Base-by-base conservation (phyloP, 2,888 invertebrate species). In the Eupithecia pulchellata region DNA sequence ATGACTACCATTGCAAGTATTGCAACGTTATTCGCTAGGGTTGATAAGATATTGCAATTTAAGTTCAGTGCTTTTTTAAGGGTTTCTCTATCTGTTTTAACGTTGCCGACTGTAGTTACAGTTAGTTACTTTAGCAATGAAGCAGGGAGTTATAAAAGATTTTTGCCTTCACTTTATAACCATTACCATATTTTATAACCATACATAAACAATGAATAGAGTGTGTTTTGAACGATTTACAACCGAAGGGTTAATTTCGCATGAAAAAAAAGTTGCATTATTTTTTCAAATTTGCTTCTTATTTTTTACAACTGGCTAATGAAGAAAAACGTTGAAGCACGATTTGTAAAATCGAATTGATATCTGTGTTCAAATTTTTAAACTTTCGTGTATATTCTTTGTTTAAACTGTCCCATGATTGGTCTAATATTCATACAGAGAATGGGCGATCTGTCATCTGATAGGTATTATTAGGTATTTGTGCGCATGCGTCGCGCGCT, bases 401-500 rank as follows among this genome's bases (percentile, higher is more conserved):
- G 13, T 52, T 60, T 29, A n/a, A n/a, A 17, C 11, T 34, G 32
- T 14, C n/a, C 2, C 34, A 27, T 20, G 55, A 60, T 60, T 61
- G 29, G 39, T 55, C 55, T 27, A n/a, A 70, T 70, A 62, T 69
- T 55, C 4, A 52, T 25, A 52, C 55, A 61, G 25, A 58, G 34
- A 11, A 29, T 42, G 66, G 60, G 63, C 66, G 64, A 62, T 68
- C 67, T 71, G 74, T 60, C 74, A 74, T 73, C 69, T 66, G 79
- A 78, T 82, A 84, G 83, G 85, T 83, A 81, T 81, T 79, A 78
- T 77, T 81, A 84, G 83, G 85, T 82, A 81, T 80, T 79, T 78
- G 78, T 84, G 88, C 87, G 86, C 83, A 87, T 87, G 88, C 84
- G 83, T 76, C 77, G 70, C 75, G 81, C 85, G 75, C 80, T 77